Conservation (phyloP, 92 coral and sea anemone species). For the Heteractis magnifica region DNA sequence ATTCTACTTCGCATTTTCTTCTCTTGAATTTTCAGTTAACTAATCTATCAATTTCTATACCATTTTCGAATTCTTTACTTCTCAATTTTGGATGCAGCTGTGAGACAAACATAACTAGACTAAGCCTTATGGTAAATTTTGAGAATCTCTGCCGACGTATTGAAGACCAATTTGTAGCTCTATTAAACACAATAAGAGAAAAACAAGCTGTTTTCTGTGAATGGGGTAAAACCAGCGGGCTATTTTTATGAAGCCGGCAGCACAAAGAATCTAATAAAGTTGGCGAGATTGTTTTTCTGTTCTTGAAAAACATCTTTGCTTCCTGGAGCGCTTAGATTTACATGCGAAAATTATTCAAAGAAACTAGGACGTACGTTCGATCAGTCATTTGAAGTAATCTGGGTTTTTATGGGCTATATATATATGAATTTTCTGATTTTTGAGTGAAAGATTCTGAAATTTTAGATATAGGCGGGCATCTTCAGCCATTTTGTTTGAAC, state of each 20-base stretch:
- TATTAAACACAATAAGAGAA: neutral
- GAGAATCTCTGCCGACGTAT: neutral
- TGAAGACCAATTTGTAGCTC: neutral
- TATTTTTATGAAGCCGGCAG: neutral
- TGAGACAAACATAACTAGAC: too few relatives aligned
- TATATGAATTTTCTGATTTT: too few relatives aligned
- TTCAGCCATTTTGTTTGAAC: too few relatives aligned
- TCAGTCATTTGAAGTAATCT: too few relatives aligned
- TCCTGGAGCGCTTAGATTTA: neutral
- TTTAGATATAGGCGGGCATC: too few relatives aligned
- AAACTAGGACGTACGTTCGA: neutral
- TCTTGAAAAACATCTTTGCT: slow-evolving; percentile 4
- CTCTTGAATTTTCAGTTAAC: too few relatives aligned
- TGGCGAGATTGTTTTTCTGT: neutral
- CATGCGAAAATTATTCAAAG: neutral
- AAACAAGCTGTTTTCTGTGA: neutral
- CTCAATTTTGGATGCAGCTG: too few relatives aligned
- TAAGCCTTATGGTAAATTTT: neutral
- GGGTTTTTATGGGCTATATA: too few relatives aligned
- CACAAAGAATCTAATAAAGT: slow-evolving; percentile 5
- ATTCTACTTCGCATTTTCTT: too few relatives aligned
- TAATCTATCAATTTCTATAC: too few relatives aligned
- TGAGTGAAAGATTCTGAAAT: too few relatives aligned
- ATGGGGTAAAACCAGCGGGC: neutral
- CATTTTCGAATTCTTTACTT: too few relatives aligned